Evolutionary conservation across 2,113 vertebrate species (phyloP), one percentile per base, ranked within the genome.

Genomic region (Phalacrocorax aristotelis): DNA sequence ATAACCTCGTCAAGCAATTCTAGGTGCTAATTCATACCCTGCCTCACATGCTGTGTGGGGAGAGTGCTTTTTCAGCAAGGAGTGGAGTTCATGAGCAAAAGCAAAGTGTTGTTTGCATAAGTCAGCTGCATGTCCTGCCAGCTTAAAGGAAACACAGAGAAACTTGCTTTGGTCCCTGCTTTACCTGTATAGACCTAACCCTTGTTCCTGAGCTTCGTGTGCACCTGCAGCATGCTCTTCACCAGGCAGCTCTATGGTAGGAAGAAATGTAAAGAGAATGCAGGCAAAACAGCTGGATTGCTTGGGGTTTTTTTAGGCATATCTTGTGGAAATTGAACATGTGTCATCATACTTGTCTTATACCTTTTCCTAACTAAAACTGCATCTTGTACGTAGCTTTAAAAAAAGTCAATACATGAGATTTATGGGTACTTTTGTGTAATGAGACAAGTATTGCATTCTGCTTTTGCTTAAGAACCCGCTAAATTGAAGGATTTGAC

Each of bases 21-120:
- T 27, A 42, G 55, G 44, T 72, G 38, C 32, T 64, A 81, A 13
- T 13, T 86, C 16, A 9, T 58, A 27, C 15, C 15, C 36, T 68
- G 61, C 36, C 32, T 30, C 36, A 23, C 5, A 2, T 2, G 0
- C 36, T 32, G 26, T 48, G 5, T 38, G 48, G 58, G 21, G 42
- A 38, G 49, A 62, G 8, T 36, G 57, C 57, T 38, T 13, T n/a
- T 58, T 61, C 46, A 62, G 78, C 65, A 54, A 36, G 3, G 17
- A 60, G 32, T 7, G 19, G 46, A 51, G 66, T 19, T 75, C 40
- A 18, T 2, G 3, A 64, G 77, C 85, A 76, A 32, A 62, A 54
- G 32, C 66, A 52, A 7, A 66, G 36, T 57, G 15, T 19, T 1
- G 6, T 64, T 83, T 62, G 64, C 38, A 3, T 9, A 2, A 4